Conservation (phyloP, 2,888 invertebrate genomes). For the Zygaena filipendulae region DNA sequence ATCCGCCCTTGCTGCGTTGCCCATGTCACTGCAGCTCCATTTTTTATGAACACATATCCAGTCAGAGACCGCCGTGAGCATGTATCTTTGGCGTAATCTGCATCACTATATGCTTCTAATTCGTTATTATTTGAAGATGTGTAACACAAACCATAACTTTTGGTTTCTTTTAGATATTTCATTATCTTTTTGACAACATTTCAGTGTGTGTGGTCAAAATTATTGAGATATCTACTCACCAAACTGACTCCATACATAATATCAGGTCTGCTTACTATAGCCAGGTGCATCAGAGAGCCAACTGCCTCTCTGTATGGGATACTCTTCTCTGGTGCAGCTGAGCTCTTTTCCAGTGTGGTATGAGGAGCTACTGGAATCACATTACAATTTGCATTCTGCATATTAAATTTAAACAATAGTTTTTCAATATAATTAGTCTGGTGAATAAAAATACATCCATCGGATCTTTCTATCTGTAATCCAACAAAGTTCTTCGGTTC, state of each 20-base stretch:
- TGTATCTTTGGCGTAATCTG: constrained; percentile 9
- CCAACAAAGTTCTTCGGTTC: constrained; percentile 10
- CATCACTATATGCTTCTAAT: constrained; percentile 9
- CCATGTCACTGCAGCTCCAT: constrained; percentile 9
- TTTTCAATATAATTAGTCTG: constrained; percentile 5
- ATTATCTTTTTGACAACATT: constrained; percentile 11
- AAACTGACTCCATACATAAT: constrained; percentile 12
- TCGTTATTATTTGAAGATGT: constrained; percentile 4
- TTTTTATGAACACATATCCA: constrained; percentile 8
- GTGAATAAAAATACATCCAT: constrained; percentile 1
- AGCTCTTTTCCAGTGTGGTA: constrained; percentile 5
- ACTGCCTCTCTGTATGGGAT: constrained; percentile 15
- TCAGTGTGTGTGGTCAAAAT: constrained; percentile 9
- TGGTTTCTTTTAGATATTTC: constrained; percentile 12
- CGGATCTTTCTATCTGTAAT: constrained; percentile 12
- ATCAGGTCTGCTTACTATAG: constrained; percentile 11
- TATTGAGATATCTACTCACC: constrained; percentile 10
- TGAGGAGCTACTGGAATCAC: constrained; percentile 13
- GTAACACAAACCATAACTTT: constrained; percentile 10
- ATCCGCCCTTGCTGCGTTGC: constrained; percentile 5
- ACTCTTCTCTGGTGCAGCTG: background rate
- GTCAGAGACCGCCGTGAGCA: constrained; percentile 5
- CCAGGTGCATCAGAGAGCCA: constrained; percentile 12
- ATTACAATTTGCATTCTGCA: constrained; percentile 11
- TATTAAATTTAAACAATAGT: constrained; percentile 9